A percentile compares a stretch with the other conserved stretches of the same genome.
phyloP scores from a whole-genome alignment of 2,113 vertebrate species.

The Polyodon spathula region DNA sequence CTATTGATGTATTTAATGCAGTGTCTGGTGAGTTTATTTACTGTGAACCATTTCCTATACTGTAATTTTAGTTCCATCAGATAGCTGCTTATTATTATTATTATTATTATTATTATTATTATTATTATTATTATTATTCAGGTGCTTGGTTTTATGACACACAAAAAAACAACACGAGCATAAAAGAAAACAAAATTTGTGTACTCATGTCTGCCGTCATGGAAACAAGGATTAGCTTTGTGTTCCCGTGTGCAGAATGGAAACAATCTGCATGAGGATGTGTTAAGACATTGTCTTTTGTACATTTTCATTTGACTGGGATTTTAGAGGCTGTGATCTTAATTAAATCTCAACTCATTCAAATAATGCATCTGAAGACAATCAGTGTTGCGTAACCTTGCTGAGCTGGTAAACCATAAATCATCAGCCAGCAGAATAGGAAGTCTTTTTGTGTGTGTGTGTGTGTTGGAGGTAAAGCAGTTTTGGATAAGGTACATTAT shows the following conservation, averaged over 20 bases:
- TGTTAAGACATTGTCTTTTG: slow-evolving; percentile 80
- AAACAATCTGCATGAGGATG: slow-evolving; percentile 74
- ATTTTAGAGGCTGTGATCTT: slow-evolving; percentile 89
- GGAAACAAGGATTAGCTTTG: slow-evolving; percentile 79
- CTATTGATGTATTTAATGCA: too few relatives aligned
- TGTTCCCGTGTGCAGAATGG: slow-evolving; percentile 72
- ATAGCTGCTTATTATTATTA: too few relatives aligned
- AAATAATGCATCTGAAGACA: slow-evolving; percentile 81
- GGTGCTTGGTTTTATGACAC: slow-evolving; percentile 59
- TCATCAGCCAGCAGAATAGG: slow-evolving; percentile 60
- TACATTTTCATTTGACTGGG: slow-evolving; percentile 83
- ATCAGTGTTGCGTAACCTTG: slow-evolving; percentile 72
- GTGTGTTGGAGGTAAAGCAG: slow-evolving; percentile 3
- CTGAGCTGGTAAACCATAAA: slow-evolving; percentile 70
- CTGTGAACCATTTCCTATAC: too few relatives aligned
- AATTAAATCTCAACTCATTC: slow-evolving; percentile 94
- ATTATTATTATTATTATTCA: too few relatives aligned
- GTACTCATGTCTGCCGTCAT: slow-evolving; percentile 80
- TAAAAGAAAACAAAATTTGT: slow-evolving; percentile 76
- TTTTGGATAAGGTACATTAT: slow-evolving; percentile 18
- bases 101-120: too few relatives aligned
- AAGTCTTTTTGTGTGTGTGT: slow-evolving; percentile 47
- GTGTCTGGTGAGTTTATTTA: too few relatives aligned
- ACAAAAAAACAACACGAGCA: slow-evolving; percentile 61
- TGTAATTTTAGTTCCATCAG: too few relatives aligned